Conservation (phyloP, 2,888 invertebrate genomes). For the Sinopyrophorus schimmeli region DNA sequence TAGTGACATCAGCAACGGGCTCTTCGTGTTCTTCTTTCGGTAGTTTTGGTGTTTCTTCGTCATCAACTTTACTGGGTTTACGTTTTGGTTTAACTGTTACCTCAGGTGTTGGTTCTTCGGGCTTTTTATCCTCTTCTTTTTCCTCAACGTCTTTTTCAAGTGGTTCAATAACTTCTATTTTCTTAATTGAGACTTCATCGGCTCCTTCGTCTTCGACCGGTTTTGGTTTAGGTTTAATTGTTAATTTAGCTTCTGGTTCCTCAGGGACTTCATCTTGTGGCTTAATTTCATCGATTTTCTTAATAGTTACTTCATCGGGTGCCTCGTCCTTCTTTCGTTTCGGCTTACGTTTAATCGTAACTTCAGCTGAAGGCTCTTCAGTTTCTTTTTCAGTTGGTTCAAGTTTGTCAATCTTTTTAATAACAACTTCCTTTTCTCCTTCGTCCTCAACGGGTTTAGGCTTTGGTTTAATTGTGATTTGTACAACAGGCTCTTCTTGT, state of each 20-base stretch:
- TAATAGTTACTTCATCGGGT: constrained; percentile 54
- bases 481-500: constrained; percentile 16
- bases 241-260: constrained; percentile 35
- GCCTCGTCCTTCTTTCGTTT: constrained; percentile 50
- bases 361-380: constrained; percentile 40
- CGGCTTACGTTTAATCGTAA: constrained; percentile 38
- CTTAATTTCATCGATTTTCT: constrained; percentile 36
- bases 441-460: constrained; percentile 55
- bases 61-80: constrained; percentile 49
- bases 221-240: constrained; percentile 35
- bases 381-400: constrained; percentile 42
- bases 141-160: constrained; percentile 38
- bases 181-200: constrained; percentile 55
- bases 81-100: constrained; percentile 36
- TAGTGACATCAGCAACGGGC: constrained; percentile 43
- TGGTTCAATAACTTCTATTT: constrained; percentile 41
- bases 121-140: no score
- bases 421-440: constrained; percentile 23
- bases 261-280: constrained; percentile 42
- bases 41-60: constrained; percentile 53
- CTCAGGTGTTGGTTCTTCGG: constrained; percentile 43
- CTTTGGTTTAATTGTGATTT: constrained; percentile 55
- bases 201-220: constrained; percentile 50
- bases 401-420: constrained; percentile 21
- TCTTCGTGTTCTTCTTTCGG: constrained; percentile 38